Evolutionary conservation across 2,888 invertebrate species (phyloP), one percentile per base, ranked within the genome.

Genomic region (Plagodis pulveraria): DNA sequence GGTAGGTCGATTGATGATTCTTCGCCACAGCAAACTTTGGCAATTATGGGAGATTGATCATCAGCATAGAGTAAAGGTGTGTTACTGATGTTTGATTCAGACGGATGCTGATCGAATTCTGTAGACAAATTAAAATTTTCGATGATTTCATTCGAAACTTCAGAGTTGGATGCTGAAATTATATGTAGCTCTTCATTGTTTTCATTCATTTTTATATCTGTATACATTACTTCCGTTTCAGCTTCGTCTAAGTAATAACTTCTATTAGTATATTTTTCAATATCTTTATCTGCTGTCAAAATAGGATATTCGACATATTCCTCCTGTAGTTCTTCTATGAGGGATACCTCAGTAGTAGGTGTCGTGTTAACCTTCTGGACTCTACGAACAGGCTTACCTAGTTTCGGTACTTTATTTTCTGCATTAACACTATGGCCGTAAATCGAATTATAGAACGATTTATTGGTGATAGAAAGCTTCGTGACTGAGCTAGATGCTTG

Each of bases 371-470:
- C 56, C 0, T 63, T 69, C 0, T 51, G 38, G 22, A 50, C 64
- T 59, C 71, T 82, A 42, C 68, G 72, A 6, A 51, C 50, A 6
- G 12, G 62, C 71, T 80, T 5, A 49, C 76, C 53, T 76, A 75
- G 53, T 77, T 75, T 53, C 11, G 47, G n/a, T 0, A 48, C 66
- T 47, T 73, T 80, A 4, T 61, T 62, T 38, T 79, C 76, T 6
- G 62, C 44, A 35, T 77, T 73, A 10, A 64, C 10, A 40, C 65
- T 72, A 34, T 87, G 82, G 0, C 91, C 91, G 58, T 89, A 92
- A 63, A 92, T 91, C 7, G 90, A 91, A 67, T 88, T 87, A 66
- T 91, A 91, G 70, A 91, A 91, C 4, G 90, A 87, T 67, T 91
- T 92, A 66, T 91, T 91, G 1, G 87, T 86, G 51, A 92, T 91